phyloP scores from a whole-genome alignment of 2,888 invertebrate species.

The Neelides folsomi region DNA sequence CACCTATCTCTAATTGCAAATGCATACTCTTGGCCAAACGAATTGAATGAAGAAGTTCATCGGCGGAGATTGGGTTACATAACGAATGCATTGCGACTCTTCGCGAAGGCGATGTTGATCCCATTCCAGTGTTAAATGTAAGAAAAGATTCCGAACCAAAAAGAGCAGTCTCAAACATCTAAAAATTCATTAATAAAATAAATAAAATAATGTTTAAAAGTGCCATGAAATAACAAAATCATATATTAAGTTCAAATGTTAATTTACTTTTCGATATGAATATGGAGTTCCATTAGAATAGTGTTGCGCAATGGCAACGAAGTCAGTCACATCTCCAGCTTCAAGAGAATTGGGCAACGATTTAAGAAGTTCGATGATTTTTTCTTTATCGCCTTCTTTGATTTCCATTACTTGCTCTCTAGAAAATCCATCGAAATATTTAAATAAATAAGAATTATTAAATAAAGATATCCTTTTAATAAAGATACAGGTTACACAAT shows the following conservation, averaged over 20 bases:
- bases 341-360: slow-evolving; percentile 64
- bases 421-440: slow-evolving; percentile 8
- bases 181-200: slow-evolving; percentile 10
- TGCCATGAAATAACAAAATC: not conserved
- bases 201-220: not conserved
- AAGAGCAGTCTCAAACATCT: slow-evolving; percentile 43
- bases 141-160: slow-evolving; percentile 38
- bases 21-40: slow-evolving; percentile 39
- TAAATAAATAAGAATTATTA: not conserved
- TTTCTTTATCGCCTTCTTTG: slow-evolving; percentile 42
- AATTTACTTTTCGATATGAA: slow-evolving; percentile 66
- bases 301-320: slow-evolving; percentile 91
- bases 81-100: slow-evolving; percentile 52
- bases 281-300: slow-evolving; percentile 85
- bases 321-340: slow-evolving; percentile 89
- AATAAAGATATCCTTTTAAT: no score
- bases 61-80: slow-evolving; percentile 89
- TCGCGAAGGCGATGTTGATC: slow-evolving; percentile 26
- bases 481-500: no score
- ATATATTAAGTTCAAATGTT: not conserved
- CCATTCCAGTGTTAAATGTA: slow-evolving; percentile 18
- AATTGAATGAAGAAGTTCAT: slow-evolving; percentile 50
- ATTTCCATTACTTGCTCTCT: slow-evolving; percentile 61
- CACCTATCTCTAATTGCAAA: slow-evolving; percentile 16
- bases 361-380: slow-evolving; percentile 15